Evolutionary conservation across 2,888 invertebrate species (phyloP).

Genomic region (Tuberolachnus salignus): DNA sequence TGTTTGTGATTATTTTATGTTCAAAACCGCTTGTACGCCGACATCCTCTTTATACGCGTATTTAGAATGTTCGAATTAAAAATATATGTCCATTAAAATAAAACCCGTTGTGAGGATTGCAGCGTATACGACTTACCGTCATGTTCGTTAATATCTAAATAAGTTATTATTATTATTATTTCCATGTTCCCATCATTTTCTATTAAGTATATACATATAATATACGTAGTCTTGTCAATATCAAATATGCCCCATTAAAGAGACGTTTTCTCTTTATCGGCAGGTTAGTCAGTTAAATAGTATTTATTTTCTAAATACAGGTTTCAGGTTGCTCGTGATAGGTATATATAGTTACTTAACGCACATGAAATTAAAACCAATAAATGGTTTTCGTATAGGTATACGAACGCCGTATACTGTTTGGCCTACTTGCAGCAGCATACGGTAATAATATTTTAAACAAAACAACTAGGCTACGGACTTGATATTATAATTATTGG

Average conservation of each 20-base stretch:
- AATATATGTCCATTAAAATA: too few relatives aligned
- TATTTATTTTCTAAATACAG: slow-evolving; percentile 49
- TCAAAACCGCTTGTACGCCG: too few relatives aligned
- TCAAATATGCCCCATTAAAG: slow-evolving; percentile 21
- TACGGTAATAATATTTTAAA: not conserved
- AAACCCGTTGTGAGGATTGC: not conserved
- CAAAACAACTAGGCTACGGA: slow-evolving; percentile 21
- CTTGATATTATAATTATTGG: not conserved
- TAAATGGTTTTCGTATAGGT: slow-evolving; percentile 13
- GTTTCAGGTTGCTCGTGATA: slow-evolving; percentile 26
- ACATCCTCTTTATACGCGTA: too few relatives aligned
- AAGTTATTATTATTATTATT: not conserved
- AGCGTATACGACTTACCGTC: not conserved
- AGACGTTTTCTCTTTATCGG: slow-evolving; percentile 34
- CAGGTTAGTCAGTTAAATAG: not conserved
- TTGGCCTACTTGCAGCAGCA: slow-evolving; percentile 35
- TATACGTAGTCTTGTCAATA: not conserved
- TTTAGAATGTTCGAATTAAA: too few relatives aligned
- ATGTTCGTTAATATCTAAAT: not conserved
- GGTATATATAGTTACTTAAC: slow-evolving; percentile 20
- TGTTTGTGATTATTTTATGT: too few relatives aligned
- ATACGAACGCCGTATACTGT: not conserved
- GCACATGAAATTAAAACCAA: slow-evolving; percentile 24
- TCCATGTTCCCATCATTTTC: too few relatives aligned
- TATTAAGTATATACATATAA: not conserved